Base-by-base conservation (phyloP, 2,797 vertebrate genomes). In the Macroramphosus scolopax region DNA sequence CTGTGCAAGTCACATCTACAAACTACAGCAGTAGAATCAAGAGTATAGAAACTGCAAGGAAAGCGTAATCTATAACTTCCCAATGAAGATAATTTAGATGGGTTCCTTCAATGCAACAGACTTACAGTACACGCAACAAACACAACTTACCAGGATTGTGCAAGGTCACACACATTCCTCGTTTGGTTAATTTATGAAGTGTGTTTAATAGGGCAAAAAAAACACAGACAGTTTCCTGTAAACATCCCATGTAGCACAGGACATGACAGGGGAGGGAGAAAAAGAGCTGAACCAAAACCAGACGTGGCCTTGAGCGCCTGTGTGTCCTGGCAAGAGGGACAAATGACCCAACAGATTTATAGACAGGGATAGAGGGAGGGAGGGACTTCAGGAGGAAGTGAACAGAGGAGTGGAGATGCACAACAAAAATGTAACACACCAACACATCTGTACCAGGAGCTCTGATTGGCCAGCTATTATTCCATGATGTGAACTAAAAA, bases 251-350 rank as follows among this genome's bases (percentile, higher is more conserved):
- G 51, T 41, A 68, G 41, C 44, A 45, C 41, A 64, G 40, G 54
- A 65, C 61, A 56, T 62, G 54, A 50, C 43, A 68, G 4, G 34
- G 45, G 58, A 33, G 31, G 14, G 30, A 7, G 49, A 42, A 43
- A 33, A 6, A 51, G 45, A 42, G 41, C 37, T 24, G 42, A 60
- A 78, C 64, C 29, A 42, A 50, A 75, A 73, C 55, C 68, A 80
- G 70, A 51, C 56, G 52, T 62, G 72, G 62, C 67, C 70, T 81
- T 81, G 75, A 80, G 60, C 43, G 63, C 68, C 47, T 81, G 74
- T 60, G 57, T 70, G 66, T 79, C 51, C 74, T 78, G 74, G 69
- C 62, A 53, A 45, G 49, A 48, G 63, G 60, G 72, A 74, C 76
- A 58, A 72, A 77, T 68, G 71, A 78, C 65, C 69, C 39, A 16